A percentile compares a stretch with the other conserved stretches of the same genome.
Evolutionary conservation across 2,888 invertebrate species (phyloP).

Genomic region (Trissolcus japonicus): DNA sequence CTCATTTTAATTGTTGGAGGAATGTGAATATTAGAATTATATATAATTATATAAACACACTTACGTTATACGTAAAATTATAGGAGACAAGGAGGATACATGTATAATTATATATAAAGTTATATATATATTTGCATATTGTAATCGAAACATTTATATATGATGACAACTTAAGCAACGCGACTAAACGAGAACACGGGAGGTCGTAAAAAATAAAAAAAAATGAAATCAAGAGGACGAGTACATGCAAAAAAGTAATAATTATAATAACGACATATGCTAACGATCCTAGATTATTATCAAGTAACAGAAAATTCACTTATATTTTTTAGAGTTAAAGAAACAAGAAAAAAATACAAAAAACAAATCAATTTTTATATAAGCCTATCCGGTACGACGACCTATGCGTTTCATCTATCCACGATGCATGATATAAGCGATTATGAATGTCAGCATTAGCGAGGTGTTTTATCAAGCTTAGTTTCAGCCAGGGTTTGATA

Average conservation of each 20-base stretch:
- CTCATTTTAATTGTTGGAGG: constrained; percentile 76
- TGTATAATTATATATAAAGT: constrained; percentile 50
- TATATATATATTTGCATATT: constrained; percentile 31
- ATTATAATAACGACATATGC: constrained; percentile 38
- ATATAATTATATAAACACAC: constrained; percentile 37
- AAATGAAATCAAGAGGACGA: constrained; percentile 30
- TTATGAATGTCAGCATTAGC: constrained; percentile 64
- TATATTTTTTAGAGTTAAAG: constrained; percentile 75
- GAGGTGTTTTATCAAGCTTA: constrained; percentile 65
- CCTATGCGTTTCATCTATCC: constrained; percentile 68
- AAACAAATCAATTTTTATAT: constrained; percentile 70
- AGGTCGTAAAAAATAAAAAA: constrained; percentile 41
- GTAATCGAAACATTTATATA: constrained; percentile 29
- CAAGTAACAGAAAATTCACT: constrained; percentile 66
- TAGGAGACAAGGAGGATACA: constrained; percentile 42
- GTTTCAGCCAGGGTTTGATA: constrained; percentile 67
- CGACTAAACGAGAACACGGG: constrained; percentile 36
- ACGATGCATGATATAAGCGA: constrained; percentile 63
- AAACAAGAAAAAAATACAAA: too few relatives aligned
- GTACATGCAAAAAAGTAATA: constrained; percentile 58
- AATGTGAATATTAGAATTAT: constrained; percentile 73
- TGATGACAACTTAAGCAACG: constrained; percentile 1
- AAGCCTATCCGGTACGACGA: constrained; percentile 72
- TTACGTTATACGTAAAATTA: constrained; percentile 51
- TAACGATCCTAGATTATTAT: constrained; percentile 40